Evolutionary conservation across 2,888 invertebrate genomes (phyloP).

Genomic region (Ametastegia equiseti): DNA sequence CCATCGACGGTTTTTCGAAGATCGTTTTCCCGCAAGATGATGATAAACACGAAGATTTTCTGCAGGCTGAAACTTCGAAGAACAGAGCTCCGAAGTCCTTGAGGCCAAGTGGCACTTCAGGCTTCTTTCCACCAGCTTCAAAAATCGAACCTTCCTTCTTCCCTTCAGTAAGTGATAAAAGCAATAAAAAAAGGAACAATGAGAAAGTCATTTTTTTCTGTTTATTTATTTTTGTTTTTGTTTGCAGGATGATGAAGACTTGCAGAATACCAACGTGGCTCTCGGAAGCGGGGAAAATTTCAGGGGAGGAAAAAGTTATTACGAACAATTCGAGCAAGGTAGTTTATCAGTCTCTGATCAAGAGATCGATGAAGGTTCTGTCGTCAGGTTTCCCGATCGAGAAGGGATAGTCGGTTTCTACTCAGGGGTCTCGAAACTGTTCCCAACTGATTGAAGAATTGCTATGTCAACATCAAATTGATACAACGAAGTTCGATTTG

Average conservation of each 20-base stretch:
- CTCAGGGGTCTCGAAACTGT: background rate
- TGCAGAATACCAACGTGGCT: background rate
- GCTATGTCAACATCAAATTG: background rate
- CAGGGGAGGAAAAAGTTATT: background rate
- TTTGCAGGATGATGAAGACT: background rate
- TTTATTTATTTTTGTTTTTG: background rate
- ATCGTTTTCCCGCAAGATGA: conserved; percentile 55
- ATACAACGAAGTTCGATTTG: background rate
- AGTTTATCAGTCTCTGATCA: background rate
- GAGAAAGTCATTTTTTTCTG: background rate
- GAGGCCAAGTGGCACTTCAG: conserved; percentile 34
- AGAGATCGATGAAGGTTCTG: background rate
- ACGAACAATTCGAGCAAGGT: background rate
- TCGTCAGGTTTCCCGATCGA: background rate
- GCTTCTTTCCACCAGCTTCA: conserved; percentile 46
- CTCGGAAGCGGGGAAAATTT: background rate
- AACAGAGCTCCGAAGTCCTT: conserved; percentile 56
- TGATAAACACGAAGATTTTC: background rate
- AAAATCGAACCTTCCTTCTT: conserved; percentile 49
- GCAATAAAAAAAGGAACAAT: conserved; percentile 21
- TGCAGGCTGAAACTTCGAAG: background rate
- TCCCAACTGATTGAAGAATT: background rate
- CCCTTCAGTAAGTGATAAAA: conserved; percentile 54
- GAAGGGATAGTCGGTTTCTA: background rate
- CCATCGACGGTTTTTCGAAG: conserved; percentile 44